These are phyloP conservation scores for Cathartes aura DNA, from an alignment of 2,113 vertebrate species.

Conservation along the genomic window DNA sequence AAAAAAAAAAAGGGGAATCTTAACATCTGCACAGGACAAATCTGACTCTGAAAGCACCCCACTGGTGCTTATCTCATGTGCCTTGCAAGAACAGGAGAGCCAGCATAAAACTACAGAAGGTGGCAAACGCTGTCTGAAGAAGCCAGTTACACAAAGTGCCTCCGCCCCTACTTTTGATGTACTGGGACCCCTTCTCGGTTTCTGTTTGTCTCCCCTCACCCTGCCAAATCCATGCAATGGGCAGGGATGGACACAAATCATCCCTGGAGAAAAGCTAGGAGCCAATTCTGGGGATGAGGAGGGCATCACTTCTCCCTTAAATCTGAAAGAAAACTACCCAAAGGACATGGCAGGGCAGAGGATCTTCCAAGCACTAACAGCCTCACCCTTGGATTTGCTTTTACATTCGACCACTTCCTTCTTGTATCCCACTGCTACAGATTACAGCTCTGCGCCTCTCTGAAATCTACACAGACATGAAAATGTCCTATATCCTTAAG, in stretches of 20 bases:
- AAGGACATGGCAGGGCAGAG: neutral
- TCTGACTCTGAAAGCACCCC: neutral
- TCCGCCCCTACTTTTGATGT: fast-evolving
- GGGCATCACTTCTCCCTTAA: neutral
- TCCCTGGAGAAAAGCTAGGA: neutral
- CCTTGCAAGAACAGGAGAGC: neutral
- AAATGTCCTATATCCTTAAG: neutral
- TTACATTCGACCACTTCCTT: neutral
- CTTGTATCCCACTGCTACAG: neutral
- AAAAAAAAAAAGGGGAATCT: neutral
- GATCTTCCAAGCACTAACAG: neutral
- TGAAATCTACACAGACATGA: neutral
- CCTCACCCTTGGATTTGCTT: neutral
- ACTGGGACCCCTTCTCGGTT: neutral
- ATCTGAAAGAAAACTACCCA: neutral
- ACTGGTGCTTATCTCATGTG: neutral
- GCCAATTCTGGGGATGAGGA: neutral
- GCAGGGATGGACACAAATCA: neutral
- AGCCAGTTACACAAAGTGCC: neutral
- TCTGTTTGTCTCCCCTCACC: neutral
- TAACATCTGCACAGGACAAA: neutral
- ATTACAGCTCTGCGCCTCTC: neutral
- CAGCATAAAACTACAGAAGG: neutral
- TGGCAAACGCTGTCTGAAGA: neutral
- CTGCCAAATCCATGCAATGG: neutral